These are phyloP conservation scores for Parnassius mnemosyne DNA, from an alignment of 2,888 invertebrate genomes.

Conservation along the genomic window DNA sequence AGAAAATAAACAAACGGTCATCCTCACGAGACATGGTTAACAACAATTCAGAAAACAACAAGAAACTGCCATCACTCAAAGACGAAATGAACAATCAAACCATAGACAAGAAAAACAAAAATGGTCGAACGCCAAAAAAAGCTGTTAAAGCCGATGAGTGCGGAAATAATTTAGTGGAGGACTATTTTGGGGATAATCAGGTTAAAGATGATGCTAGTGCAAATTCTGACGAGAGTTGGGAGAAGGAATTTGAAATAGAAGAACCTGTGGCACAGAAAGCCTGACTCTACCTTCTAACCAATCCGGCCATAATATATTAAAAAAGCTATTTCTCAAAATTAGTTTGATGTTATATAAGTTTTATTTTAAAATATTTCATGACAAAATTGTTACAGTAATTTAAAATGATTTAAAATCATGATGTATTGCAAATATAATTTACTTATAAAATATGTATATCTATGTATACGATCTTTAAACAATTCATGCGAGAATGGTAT, in stretches of 20 bases:
- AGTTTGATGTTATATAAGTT: neutral
- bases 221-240: constrained; percentile 81
- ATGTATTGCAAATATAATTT: no score
- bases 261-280: constrained; percentile 43
- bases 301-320: constrained; percentile 22
- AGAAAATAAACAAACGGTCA: constrained; percentile 58
- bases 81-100: constrained; percentile 51
- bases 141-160: constrained; percentile 64
- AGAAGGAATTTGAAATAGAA: constrained; percentile 81
- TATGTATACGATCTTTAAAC: no score
- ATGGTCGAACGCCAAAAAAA: constrained; percentile 57
- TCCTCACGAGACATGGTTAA: constrained; percentile 55
- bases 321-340: neutral
- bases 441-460: no score
- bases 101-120: constrained; percentile 43
- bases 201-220: constrained; percentile 72
- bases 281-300: constrained; percentile 4
- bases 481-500: no score
- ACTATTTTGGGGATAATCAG: constrained; percentile 72
- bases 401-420: no score
- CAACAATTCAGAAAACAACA: constrained; percentile 52
- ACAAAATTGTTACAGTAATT: neutral
- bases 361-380: constrained; percentile 9
- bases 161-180: constrained; percentile 74
- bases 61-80: constrained; percentile 46